phyloP scores from a whole-genome alignment of 2,797 vertebrate species.

The Galago senegalensis region DNA sequence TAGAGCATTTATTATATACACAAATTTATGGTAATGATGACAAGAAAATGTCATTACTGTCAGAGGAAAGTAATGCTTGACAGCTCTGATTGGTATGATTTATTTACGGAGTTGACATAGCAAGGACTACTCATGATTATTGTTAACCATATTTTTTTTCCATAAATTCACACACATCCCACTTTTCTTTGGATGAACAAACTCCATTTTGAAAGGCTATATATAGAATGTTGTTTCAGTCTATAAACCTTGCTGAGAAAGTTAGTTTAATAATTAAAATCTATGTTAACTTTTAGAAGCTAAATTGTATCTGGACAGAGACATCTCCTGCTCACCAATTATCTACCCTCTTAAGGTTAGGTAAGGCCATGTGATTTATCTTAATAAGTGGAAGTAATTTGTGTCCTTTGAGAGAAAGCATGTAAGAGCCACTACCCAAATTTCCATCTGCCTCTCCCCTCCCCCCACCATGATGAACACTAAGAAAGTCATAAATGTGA shows the following conservation, averaged over 20 bases:
- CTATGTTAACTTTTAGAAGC: not conserved
- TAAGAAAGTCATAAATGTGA: not conserved
- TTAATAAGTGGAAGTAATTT: not conserved
- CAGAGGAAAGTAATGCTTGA: not conserved
- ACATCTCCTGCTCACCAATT: not conserved
- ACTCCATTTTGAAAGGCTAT: not conserved
- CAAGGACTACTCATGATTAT: not conserved
- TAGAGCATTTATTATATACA: not conserved
- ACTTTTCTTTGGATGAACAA: not conserved
- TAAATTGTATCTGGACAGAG: not conserved
- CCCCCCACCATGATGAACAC: not conserved
- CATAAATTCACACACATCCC: not conserved
- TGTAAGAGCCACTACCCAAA: not conserved
- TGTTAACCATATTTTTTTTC: not conserved
- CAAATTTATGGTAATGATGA: constrained; percentile 45
- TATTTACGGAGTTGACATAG: constrained; percentile 57
- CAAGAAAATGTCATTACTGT: constrained; percentile 52
- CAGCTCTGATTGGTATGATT: constrained; percentile 41
- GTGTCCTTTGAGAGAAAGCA: not conserved
- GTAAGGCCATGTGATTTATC: not conserved
- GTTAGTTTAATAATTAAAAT: not conserved
- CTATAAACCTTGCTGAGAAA: not conserved
- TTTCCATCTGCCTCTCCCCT: not conserved
- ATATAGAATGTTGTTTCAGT: not conserved
- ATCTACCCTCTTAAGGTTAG: not conserved